phyloP scores from a whole-genome alignment of 2,113 vertebrate species.

The Pimephales promelas region DNA sequence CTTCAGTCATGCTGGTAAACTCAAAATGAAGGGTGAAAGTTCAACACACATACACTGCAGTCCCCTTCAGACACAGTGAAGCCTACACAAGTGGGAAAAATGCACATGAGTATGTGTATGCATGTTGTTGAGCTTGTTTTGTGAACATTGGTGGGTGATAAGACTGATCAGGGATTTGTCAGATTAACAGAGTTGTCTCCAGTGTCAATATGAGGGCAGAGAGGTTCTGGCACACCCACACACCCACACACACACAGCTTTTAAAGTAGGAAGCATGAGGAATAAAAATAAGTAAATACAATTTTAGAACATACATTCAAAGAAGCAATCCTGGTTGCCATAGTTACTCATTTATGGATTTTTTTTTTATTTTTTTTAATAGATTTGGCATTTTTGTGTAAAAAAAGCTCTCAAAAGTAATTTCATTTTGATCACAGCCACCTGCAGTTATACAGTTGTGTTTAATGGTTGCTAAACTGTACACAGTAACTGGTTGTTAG shows the following conservation, averaged over 20 bases:
- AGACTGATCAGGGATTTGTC: constrained; percentile 34
- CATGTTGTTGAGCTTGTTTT: background rate
- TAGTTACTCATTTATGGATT: background rate
- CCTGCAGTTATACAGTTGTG: background rate
- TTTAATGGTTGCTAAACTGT: background rate
- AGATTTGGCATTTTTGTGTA: background rate
- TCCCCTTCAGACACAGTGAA: background rate
- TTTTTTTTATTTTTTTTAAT: background rate
- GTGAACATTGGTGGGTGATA: background rate
- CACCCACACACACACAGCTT: constrained; percentile 7
- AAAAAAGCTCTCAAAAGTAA: too few relatives aligned
- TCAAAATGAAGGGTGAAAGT: background rate
- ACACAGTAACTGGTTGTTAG: background rate
- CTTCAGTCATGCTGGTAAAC: background rate
- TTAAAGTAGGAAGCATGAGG: background rate
- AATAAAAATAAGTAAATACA: background rate
- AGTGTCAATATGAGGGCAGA: background rate
- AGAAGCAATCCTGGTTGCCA: background rate
- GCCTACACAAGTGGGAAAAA: background rate
- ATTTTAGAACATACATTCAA: background rate
- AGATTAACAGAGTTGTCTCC: constrained; percentile 27
- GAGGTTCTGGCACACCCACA: constrained; percentile 14
- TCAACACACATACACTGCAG: background rate
- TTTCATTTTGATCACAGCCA: too few relatives aligned
- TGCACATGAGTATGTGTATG: background rate